Percentiles rank a stretch among this genome's conserved stretches.
Evolutionary conservation across 1,140 invertebrate species (phyloP).

Genomic region (Drosophila yakuba): DNA sequence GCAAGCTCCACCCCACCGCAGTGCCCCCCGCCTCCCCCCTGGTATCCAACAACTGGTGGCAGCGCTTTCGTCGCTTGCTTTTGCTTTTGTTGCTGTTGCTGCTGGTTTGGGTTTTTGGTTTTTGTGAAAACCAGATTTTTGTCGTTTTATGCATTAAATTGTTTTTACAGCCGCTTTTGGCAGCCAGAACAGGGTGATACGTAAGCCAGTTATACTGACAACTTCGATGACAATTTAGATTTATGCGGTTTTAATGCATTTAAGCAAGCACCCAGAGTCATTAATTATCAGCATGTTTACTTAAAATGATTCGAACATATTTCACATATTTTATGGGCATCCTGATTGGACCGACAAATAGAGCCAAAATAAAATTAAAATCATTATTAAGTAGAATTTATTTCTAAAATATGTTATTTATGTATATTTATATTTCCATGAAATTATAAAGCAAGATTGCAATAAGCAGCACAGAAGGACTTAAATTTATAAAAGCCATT

Average conservation of each 20-base stretch:
- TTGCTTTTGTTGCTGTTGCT: slow-evolving; percentile 20
- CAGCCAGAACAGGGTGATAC: slow-evolving; percentile 60
- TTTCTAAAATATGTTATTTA: too few species aligned
- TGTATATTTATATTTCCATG: too few species aligned
- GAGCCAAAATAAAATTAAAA: too few species aligned
- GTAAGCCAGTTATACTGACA: slow-evolving; percentile 1
- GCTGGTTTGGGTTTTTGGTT: slow-evolving; percentile 61
- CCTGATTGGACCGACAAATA: too few species aligned
- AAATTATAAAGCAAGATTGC: too few species aligned
- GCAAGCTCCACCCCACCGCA: background rate
- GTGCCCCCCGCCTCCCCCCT: background rate
- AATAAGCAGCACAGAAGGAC: too few species aligned
- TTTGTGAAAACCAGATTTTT: slow-evolving; percentile 82
- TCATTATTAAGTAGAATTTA: too few species aligned
- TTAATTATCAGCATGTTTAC: background rate
- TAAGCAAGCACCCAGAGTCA: background rate
- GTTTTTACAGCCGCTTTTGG: slow-evolving; percentile 80
- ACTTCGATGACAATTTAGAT: background rate
- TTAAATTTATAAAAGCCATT: too few species aligned
- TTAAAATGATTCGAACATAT: background rate
- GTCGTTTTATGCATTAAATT: slow-evolving; percentile 83
- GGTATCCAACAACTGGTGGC: slow-evolving; percentile 41
- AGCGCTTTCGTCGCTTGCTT: slow-evolving; percentile 66
- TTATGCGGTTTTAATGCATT: background rate
- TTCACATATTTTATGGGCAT: background rate